phyloP scores from a whole-genome alignment of 2,888 invertebrate genomes.

The Eristalis pertinax region DNA sequence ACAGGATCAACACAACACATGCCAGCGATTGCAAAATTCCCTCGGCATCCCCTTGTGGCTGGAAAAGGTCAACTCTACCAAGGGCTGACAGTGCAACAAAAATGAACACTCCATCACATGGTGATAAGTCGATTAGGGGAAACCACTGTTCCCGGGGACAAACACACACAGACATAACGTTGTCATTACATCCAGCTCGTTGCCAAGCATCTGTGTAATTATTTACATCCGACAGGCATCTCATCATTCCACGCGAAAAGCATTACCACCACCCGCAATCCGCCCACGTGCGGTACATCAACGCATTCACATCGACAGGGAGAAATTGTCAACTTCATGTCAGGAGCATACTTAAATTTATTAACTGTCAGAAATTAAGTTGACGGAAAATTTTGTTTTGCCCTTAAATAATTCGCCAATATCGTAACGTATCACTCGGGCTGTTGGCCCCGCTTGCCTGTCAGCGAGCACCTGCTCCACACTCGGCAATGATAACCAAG shows the following conservation, averaged over 20 bases:
- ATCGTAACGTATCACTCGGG: neutral
- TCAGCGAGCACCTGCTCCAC: neutral
- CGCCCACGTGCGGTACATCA: neutral
- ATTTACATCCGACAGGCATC: neutral
- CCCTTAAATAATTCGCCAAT: conserved; percentile 43
- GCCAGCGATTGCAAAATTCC: neutral
- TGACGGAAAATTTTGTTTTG: conserved; percentile 19
- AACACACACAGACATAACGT: neutral
- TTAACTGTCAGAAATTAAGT: conserved; percentile 43
- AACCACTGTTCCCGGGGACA: neutral
- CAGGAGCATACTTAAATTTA: conserved; percentile 45
- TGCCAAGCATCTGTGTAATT: neutral
- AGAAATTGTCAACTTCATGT: conserved; percentile 44
- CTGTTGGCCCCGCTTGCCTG: neutral
- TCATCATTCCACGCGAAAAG: neutral
- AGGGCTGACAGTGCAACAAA: neutral
- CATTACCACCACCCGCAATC: neutral
- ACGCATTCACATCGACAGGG: neutral
- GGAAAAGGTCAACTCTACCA: neutral
- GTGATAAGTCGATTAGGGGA: neutral
- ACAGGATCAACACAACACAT: neutral
- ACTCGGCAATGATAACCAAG: neutral
- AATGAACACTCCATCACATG: too few relatives aligned
- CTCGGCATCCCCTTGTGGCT: too few relatives aligned
- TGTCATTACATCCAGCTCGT: neutral